These are phyloP conservation scores for Galleria mellonella DNA, from an alignment of 1,140 invertebrate species.

Conservation along the genomic window DNA sequence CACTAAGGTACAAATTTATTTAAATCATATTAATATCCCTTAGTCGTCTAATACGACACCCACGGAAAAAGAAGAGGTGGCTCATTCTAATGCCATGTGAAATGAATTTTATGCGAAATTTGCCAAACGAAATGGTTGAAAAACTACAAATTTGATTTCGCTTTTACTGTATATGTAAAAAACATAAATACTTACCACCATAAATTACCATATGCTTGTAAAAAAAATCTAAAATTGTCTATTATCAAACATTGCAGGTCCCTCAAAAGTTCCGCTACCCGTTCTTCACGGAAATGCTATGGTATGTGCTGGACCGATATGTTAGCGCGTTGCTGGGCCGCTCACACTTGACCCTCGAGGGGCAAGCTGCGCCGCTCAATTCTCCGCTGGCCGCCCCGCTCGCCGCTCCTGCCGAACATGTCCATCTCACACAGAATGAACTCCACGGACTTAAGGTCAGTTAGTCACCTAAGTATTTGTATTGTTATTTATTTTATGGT, in stretches of 20 bases:
- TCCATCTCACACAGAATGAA: conserved; percentile 88
- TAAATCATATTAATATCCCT: background rate
- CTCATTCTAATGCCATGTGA: background rate
- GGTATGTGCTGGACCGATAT: conserved; percentile 97
- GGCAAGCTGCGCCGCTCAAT: conserved; percentile 52
- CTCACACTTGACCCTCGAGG: conserved; percentile 79
- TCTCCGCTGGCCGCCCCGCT: conserved; percentile 48
- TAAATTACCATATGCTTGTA: no score
- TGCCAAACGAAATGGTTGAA: no score
- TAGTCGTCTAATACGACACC: no score
- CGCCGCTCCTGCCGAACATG: conserved; percentile 73
- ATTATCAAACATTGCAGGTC: conserved; percentile 75
- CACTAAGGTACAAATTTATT: conserved; percentile 81
- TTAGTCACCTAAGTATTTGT: no score
- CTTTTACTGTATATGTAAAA: no score
- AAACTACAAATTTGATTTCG: no score
- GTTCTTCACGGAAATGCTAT: conserved; percentile 98
- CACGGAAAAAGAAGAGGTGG: background rate
- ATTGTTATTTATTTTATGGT: no score
- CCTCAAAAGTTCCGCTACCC: conserved; percentile 98
- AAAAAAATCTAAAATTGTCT: no score
- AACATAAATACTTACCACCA: no score
- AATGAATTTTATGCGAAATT: no score
- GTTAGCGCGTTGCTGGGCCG: conserved; percentile 91
- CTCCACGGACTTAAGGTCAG: conserved; percentile 92